Evolutionary conservation across 2,888 invertebrate genomes (phyloP), one percentile per base, ranked within the genome.

Genomic region (Dicycla oo): DNA sequence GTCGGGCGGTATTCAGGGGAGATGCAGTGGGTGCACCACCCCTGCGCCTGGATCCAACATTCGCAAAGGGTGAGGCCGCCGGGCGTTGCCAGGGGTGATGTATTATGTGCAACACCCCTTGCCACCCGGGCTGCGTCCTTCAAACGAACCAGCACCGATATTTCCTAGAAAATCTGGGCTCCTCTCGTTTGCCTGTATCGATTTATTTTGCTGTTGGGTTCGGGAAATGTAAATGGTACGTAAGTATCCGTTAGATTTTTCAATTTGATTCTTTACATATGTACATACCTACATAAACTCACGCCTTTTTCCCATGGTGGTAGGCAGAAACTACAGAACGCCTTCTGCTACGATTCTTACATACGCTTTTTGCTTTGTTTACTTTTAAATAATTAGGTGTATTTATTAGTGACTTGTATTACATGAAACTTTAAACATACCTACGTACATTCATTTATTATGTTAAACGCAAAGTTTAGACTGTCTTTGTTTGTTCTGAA

Each of bases 1-100:
- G 30, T 3, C 38, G 30, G 54, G 43, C 15, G 43, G 20, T 20
- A n/a, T 43, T 15, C 18, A 60, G n/a, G 60, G 76, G 75, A 34
- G 65, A 34, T 49, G 72, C 58, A 79, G 10, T 26, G 49, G 54
- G 60, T 64, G 80, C 80, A 76, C 57, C 64, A 51, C 80, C 75
- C 75, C 53, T 18, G 34, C 38, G 13, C 38, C 62, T 47, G 57
- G 18, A 30, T 23, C 53, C 57, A 34, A 40, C 30, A 26, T 58
- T 26, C 26, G 43, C 30, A 63, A 54, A 78, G 61, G 61, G 74
- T 18, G 73, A 63, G 63, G 73, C 57, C 34, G 30, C 4, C n/a
- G 58, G 80, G 80, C 43, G 72, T 57, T 45, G 53, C 26, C 47
- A 30, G 80, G 60, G 71, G 54, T n/a, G 73, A 54, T 30, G 47